Base-by-base conservation (phyloP, 2,797 vertebrate genomes). In the Schizothorax lantsangensis region DNA sequence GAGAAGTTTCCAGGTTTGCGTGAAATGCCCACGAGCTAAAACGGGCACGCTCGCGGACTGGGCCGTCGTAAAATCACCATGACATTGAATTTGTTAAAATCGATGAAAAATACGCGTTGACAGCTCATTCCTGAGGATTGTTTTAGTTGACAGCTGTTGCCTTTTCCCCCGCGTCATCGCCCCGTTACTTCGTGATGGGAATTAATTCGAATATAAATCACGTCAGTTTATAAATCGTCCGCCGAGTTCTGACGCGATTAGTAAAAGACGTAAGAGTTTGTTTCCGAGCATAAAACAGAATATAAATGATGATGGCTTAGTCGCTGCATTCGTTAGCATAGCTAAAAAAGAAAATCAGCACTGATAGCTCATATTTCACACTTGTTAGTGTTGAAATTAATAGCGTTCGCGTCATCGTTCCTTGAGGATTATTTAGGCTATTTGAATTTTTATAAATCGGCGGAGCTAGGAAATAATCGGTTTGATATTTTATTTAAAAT, bases 151-250 rank as follows among this genome's bases (percentile, higher is more conserved):
- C 57, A 79, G 57, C 36, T 10, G n/a, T 43, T 64, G 2, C 17
- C n/a, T 33, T 81, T 52, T 75, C 17, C 6, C 30, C 47, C 64
- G 33, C 21, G 33, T 54, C 80, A 81, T 38, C 30, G 21, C 33
- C 3, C 21, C 10, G 30, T 36, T 19, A 30, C 54, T 81, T 52
- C 79, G 79, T 69, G 64, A 81, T 33, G 66, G 45, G 80, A 71
- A 81, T 81, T 71, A 36, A 52, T 49, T n/a, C 66, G 12, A n/a
- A 38, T 52, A 6, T 33, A 52, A 15, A 69, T 52, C 43, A 11
- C 26, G 64, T 17, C 43, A 4, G 19, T 59, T 68, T 6, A 30
- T 43, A 40, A 78, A 78, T 6, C 52, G 45, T 43, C 15, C 14
- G 4, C 6, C n/a, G 49, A 54, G 47, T 77, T 77, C 12, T 21